A percentile compares a stretch with the other conserved stretches of the same genome.
Evolutionary conservation across 2,888 invertebrate genomes (phyloP).

Genomic region (Scaptodrosophila latifasciaeformis): DNA sequence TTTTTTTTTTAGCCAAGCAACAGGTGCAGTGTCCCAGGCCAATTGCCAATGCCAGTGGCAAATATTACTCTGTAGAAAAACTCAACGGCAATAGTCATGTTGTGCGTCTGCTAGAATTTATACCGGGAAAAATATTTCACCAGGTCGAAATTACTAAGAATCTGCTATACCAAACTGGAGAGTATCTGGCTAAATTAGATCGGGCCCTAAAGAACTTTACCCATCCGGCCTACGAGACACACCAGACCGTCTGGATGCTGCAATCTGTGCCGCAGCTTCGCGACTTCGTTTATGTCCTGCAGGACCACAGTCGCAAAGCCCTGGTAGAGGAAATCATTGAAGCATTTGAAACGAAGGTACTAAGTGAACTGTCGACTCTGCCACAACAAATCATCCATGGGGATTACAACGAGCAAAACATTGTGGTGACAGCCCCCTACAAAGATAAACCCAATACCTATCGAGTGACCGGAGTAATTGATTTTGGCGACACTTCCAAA

Average conservation of each 20-base stretch:
- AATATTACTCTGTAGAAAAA: constrained; percentile 78
- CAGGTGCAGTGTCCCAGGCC: constrained; percentile 83
- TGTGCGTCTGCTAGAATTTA: constrained; percentile 84
- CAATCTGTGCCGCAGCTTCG: constrained; percentile 81
- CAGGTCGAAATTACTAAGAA: constrained; percentile 79
- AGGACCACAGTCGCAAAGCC: constrained; percentile 78
- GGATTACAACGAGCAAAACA: constrained; percentile 93
- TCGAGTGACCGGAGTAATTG: constrained; percentile 83
- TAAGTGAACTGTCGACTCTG: constrained; percentile 78
- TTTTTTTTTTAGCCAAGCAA: constrained; percentile 76
- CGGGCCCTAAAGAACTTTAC: constrained; percentile 82
- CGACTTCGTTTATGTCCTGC: constrained; percentile 82
- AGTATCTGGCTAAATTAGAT: constrained; percentile 83
- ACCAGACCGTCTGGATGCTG: constrained; percentile 86
- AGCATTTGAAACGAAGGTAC: constrained; percentile 81
- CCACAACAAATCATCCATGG: constrained; percentile 88
- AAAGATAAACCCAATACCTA: constrained; percentile 74
- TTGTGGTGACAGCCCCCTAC: constrained; percentile 77
- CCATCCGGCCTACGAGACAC: constrained; percentile 81
- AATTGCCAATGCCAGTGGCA: constrained; percentile 81
- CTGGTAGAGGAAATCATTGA: constrained; percentile 80
- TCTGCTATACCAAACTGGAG: constrained; percentile 83
- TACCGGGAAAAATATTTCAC: constrained; percentile 83
- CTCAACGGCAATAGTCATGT: constrained; percentile 77
- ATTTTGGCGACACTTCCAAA: constrained; percentile 89